phyloP scores from a whole-genome alignment of 2,888 invertebrate species.

The Caenorhabditis wallacei region DNA sequence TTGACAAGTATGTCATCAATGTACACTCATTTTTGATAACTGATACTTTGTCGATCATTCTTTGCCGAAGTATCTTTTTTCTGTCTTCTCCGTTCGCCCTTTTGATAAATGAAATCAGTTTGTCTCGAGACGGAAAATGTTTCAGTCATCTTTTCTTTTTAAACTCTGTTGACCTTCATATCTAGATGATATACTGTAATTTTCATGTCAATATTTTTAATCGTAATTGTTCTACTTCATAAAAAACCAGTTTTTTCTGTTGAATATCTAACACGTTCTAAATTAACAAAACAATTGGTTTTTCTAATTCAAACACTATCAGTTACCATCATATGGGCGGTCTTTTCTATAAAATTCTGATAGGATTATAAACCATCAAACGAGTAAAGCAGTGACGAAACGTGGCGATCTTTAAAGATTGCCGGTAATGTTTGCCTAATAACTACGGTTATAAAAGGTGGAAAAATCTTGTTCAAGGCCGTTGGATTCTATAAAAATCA shows the following conservation, averaged over 20 bases:
- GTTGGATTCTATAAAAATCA: background rate
- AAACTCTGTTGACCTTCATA: no score
- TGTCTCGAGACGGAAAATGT: no score
- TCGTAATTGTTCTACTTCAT: slow-evolving; percentile 8
- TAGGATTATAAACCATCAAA: slow-evolving; percentile 28
- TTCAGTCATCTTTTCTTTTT: no score
- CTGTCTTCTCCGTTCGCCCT: background rate
- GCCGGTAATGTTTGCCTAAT: slow-evolving; percentile 8
- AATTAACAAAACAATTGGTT: background rate
- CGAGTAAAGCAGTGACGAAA: background rate
- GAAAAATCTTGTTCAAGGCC: slow-evolving; percentile 2
- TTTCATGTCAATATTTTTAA: slow-evolving; percentile 27
- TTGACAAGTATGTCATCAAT: slow-evolving; percentile 1
- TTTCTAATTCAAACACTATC: background rate
- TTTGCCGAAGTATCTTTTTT: slow-evolving; percentile 13
- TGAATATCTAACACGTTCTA: no score
- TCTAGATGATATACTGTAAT: background rate
- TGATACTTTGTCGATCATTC: slow-evolving; percentile 34
- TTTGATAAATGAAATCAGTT: background rate
- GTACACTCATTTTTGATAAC: slow-evolving; percentile 22
- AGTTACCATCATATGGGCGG: slow-evolving; percentile 8
- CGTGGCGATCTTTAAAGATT: slow-evolving; percentile 29
- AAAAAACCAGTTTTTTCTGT: slow-evolving; percentile 14
- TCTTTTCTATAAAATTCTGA: background rate
- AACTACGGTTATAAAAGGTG: slow-evolving; percentile 2